phyloP scores from a whole-genome alignment of 2,113 vertebrate genomes.

The Oncorhynchus masou region DNA sequence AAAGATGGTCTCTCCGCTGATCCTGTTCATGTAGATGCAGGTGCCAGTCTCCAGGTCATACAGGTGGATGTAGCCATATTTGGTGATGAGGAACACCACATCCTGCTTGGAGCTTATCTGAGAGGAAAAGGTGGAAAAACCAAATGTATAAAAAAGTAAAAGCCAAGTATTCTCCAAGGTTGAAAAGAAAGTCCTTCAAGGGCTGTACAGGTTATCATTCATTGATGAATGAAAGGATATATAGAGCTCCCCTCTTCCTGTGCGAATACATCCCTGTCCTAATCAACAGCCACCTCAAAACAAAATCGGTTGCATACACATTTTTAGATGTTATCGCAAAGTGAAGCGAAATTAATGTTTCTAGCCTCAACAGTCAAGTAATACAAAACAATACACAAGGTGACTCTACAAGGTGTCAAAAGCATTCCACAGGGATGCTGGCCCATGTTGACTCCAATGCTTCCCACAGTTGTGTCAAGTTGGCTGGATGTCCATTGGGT shows the following conservation, averaged over 20 bases:
- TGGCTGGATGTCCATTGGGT: too few species aligned
- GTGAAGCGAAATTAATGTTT: too few species aligned
- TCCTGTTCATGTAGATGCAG: conserved; percentile 99
- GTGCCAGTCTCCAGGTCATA: conserved; percentile 98
- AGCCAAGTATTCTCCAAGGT: too few species aligned
- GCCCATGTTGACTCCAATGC: too few species aligned
- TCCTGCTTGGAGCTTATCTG: conserved; percentile 97
- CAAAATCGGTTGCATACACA: too few species aligned
- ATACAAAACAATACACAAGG: too few species aligned
- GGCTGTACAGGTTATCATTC: too few species aligned
- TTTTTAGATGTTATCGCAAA: too few species aligned
- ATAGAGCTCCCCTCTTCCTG: neutral
- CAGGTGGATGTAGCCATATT: conserved; percentile 96
- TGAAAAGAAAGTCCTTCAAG: neutral
- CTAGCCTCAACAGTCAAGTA: too few species aligned
- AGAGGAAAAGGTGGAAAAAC: conserved; percentile 68
- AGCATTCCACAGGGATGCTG: too few species aligned
- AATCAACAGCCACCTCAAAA: neutral
- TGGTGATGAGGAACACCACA: conserved; percentile 96
- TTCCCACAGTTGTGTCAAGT: too few species aligned
- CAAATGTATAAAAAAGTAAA: conserved; percentile 64
- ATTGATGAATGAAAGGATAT: neutral
- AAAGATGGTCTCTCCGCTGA: conserved; percentile 99
- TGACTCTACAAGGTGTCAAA: too few species aligned
- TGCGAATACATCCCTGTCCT: neutral